Conservation (phyloP, 2,113 vertebrate genomes). For the Psephotus haematonotus region DNA sequence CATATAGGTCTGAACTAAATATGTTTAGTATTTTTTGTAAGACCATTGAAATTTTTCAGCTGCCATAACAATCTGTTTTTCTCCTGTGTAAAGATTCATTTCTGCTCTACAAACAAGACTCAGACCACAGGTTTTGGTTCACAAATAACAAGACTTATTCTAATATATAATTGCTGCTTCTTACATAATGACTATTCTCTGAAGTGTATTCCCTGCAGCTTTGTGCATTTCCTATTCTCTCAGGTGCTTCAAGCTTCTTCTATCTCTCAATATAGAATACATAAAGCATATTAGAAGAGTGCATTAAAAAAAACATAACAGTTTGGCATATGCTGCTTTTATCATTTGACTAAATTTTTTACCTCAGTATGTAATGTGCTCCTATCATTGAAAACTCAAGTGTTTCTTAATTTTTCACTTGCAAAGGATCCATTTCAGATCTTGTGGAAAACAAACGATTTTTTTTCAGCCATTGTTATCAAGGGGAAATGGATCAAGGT, state of each 20-base stretch:
- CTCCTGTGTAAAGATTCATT: background rate
- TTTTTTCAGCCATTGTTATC: background rate
- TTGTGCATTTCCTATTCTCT: background rate
- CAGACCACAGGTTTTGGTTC: background rate
- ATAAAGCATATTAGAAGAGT: background rate
- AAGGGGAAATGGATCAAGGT: background rate
- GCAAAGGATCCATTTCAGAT: background rate
- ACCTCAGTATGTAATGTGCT: background rate
- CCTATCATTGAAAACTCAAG: background rate
- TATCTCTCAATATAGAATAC: background rate
- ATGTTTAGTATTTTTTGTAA: background rate
- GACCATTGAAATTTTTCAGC: background rate
- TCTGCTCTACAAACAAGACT: background rate
- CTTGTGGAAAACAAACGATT: background rate
- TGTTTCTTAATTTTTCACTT: background rate
- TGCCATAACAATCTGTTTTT: background rate
- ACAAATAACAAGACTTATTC: background rate
- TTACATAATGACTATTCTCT: conserved; percentile 4
- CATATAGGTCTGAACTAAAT: background rate
- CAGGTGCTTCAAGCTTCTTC: conserved; percentile 13
- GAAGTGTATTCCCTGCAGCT: background rate
- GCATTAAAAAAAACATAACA: background rate
- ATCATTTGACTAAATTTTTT: background rate
- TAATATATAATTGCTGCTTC: conserved; percentile 14
- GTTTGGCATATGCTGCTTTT: background rate